Evolutionary conservation across 2,797 vertebrate genomes (phyloP).

Genomic region (Denticeps clupeoides): DNA sequence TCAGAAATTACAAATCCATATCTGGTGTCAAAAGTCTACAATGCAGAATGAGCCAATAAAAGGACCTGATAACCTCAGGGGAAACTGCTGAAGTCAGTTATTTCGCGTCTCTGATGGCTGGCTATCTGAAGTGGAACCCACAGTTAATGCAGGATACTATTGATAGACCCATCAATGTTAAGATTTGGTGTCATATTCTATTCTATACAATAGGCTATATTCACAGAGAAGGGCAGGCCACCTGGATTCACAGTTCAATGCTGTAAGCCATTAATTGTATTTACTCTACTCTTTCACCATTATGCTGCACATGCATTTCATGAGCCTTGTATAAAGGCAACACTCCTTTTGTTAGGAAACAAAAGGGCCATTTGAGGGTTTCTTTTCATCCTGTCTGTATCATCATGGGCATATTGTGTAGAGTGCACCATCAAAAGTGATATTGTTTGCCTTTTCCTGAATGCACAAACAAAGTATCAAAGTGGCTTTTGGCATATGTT

Average conservation of each 20-base stretch:
- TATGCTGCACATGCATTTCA: too few relatives aligned
- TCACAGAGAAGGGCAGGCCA: too few relatives aligned
- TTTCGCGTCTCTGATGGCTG: conserved; percentile 7
- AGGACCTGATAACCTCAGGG: background rate
- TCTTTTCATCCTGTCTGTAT: too few relatives aligned
- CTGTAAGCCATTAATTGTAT: too few relatives aligned
- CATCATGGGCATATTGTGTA: too few relatives aligned
- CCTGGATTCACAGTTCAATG: too few relatives aligned
- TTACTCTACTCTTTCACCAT: too few relatives aligned
- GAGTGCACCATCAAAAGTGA: conserved; percentile 7
- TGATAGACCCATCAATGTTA: background rate
- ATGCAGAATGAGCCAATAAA: background rate
- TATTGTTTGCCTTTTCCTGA: conserved; percentile 20
- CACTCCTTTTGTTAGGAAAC: too few relatives aligned
- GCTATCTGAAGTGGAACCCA: background rate
- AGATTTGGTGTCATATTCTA: too few relatives aligned
- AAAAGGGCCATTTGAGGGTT: too few relatives aligned
- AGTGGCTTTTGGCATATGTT: conserved; percentile 7
- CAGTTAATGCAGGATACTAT: background rate
- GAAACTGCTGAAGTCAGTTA: conserved; percentile 9
- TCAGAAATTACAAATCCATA: background rate
- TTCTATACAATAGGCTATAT: too few relatives aligned
- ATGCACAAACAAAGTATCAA: conserved; percentile 9
- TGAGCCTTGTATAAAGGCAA: too few relatives aligned
- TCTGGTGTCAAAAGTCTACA: background rate